phyloP scores from a whole-genome alignment of 2,113 vertebrate species.

The Forbesichthys papilliferus region DNA sequence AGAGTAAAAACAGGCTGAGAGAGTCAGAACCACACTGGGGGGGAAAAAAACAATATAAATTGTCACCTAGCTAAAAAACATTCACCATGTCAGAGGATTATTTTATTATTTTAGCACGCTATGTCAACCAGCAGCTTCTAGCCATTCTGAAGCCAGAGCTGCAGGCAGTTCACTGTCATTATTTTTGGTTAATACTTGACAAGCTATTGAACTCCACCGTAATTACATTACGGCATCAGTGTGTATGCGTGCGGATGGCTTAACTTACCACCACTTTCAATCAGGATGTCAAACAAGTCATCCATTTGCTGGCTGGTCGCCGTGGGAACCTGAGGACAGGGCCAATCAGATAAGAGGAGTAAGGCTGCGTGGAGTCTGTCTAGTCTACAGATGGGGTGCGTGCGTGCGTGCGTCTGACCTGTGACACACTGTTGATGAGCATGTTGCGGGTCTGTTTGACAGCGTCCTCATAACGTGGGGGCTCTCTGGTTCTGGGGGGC shows the following conservation, averaged over 20 bases:
- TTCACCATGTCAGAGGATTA: too few species aligned
- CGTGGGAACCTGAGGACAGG: constrained; percentile 78
- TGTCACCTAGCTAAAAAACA: too few species aligned
- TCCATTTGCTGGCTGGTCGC: constrained; percentile 98
- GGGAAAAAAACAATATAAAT: too few species aligned
- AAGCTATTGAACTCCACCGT: too few species aligned
- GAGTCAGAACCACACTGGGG: too few species aligned
- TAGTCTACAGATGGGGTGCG: neutral
- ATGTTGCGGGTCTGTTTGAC: constrained; percentile 89
- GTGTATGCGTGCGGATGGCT: neutral
- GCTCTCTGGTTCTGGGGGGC: constrained; percentile 85
- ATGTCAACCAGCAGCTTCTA: too few species aligned
- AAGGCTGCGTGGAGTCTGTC: neutral
- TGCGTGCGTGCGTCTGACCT: constrained; percentile 72
- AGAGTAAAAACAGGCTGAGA: too few species aligned
- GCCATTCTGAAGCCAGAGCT: too few species aligned
- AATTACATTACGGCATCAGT: too few species aligned
- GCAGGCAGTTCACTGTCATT: too few species aligned
- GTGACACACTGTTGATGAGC: constrained; percentile 75
- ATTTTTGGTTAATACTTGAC: too few species aligned
- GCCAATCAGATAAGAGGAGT: constrained; percentile 19
- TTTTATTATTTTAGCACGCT: too few species aligned
- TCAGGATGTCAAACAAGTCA: constrained; percentile 97
- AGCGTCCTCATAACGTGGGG: constrained; percentile 94
- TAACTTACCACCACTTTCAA: constrained; percentile 91